Evolutionary conservation across 2,113 vertebrate species (phyloP), one percentile per base, ranked within the genome.

Genomic region (Arothron firmamentum): DNA sequence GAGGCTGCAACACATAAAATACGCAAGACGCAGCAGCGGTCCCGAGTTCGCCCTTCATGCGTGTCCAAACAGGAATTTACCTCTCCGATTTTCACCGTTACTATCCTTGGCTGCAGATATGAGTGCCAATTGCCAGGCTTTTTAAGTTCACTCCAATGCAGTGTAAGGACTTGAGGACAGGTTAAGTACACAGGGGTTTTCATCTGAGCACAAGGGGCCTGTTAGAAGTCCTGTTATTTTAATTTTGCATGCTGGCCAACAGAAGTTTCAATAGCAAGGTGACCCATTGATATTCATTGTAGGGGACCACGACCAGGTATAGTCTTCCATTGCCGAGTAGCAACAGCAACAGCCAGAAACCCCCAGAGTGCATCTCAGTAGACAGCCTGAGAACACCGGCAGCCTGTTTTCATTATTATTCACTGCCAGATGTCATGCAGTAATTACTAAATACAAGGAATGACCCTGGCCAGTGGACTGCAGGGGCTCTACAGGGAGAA

Each of bases 371-470:
- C 20, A 31, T 60, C 67, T 43, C 1, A 57, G 15, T 41, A 17
- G 49, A 54, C 25, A 15, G 43, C 43, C 5, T 15, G 16, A 14
- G 49, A 75, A 62, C 64, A 61, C 66, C 59, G 65, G 56, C 61
- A 56, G 57, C 56, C 59, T 38, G 18, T 63, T 67, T 59, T 69
- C 56, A 51, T 79, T 78, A 71, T 56, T 54, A 79, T 69, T 65
- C 59, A 14, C 21, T 55, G 53, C 62, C 64, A 66, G 48, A 56
- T 74, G 71, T 50, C 43, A 11, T 45, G 23, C 65, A 25, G 72
- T 79, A 71, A 80, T 82, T 75, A 74, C 58, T 62, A 70, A 73
- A 67, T 64, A 78, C 71, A 70, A 71, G 75, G 74, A 82, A 79
- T 74, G 79, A 74, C 72, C 59, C 65, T 18, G 56, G 71, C 72